Conservation (phyloP, 2,888 invertebrate species). For the Xestia rhomboidea region DNA sequence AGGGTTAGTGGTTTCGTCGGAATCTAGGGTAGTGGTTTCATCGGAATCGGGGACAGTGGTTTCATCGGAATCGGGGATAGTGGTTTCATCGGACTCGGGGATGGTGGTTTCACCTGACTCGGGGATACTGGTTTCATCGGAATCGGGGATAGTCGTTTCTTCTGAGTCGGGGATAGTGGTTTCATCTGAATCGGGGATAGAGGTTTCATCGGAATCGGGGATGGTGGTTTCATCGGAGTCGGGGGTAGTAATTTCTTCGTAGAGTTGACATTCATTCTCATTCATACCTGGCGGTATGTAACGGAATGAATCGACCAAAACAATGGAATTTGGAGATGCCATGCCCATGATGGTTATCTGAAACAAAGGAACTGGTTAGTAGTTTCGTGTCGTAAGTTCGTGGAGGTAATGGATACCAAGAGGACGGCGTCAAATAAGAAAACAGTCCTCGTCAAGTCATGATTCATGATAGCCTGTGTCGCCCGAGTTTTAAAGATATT, state of each 20-base stretch:
- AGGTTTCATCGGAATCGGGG: not conserved
- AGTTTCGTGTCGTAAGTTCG: not conserved
- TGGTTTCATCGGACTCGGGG: not conserved
- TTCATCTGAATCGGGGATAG: not conserved
- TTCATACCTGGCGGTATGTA: not conserved
- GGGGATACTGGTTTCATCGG: not conserved
- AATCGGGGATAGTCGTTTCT: not conserved
- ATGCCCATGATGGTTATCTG: conserved; percentile 4
- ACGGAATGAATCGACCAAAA: not conserved
- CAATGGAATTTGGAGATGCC: not conserved
- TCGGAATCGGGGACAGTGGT: not conserved
- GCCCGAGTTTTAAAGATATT: no score
- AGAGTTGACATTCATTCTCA: no score
- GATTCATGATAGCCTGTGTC: no score
- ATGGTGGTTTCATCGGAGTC: not conserved
- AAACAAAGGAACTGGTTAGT: not conserved
- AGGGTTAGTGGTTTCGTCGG: not conserved
- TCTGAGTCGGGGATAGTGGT: not conserved
- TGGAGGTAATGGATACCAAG: not conserved
- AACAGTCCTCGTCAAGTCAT: not conserved
- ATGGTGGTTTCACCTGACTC: not conserved
- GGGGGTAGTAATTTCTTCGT: not conserved
- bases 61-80: not conserved
- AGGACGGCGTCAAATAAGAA: not conserved
- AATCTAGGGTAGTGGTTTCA: not conserved